A percentile compares a stretch with the other conserved stretches of the same genome.
phyloP scores from a whole-genome alignment of 2,888 invertebrate species.

The Chrysomela aeneicollis region DNA sequence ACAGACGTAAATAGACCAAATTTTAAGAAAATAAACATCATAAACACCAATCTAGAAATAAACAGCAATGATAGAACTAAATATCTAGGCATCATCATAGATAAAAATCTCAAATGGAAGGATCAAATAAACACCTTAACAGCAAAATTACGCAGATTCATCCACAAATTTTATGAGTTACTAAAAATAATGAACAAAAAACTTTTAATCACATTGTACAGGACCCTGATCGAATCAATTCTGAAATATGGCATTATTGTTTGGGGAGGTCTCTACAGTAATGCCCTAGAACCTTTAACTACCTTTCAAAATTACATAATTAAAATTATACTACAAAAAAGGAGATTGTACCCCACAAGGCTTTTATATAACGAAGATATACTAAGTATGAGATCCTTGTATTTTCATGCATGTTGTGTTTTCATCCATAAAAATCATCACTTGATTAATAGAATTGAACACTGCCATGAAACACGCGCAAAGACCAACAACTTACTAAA shows the following conservation, averaged over 20 bases:
- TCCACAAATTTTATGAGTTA: not conserved
- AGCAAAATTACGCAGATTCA: constrained; percentile 6
- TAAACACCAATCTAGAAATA: constrained; percentile 1
- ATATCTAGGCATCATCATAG: not conserved
- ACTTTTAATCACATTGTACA: not conserved
- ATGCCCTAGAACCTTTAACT: constrained; percentile 2
- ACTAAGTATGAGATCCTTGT: not conserved
- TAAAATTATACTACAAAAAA: constrained; percentile 6
- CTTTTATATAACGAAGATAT: not conserved
- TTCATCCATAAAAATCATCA: not conserved
- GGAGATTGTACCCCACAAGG: not conserved
- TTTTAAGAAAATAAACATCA: too few species aligned
- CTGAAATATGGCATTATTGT: not conserved
- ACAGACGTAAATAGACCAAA: constrained; percentile 1
- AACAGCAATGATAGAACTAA: constrained; percentile 5
- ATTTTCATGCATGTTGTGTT: not conserved
- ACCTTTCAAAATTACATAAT: not conserved
- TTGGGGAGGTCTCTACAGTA: not conserved
- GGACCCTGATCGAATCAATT: constrained; percentile 2
- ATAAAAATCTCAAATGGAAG: constrained; percentile 1
- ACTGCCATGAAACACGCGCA: not conserved
- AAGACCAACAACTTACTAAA: not conserved
- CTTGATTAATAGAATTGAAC: not conserved
- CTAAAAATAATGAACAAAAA: constrained; percentile 3
- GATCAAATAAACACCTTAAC: not conserved